These are phyloP conservation scores for Apis laboriosa DNA, from an alignment of 1,140 invertebrate genomes.

Conservation along the genomic window DNA sequence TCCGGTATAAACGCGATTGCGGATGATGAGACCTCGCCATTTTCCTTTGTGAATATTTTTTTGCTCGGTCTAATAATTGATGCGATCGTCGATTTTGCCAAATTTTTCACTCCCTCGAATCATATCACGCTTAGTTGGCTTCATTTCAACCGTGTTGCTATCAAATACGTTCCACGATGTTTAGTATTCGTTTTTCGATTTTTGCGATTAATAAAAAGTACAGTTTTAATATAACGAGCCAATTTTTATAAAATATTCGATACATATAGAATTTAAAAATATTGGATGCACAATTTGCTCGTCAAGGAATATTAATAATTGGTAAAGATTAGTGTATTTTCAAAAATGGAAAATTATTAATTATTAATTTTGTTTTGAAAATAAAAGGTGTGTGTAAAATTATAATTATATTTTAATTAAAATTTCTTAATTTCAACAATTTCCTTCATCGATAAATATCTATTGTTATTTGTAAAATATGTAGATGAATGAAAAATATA, in stretches of 20 bases:
- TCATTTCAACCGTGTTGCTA: background rate
- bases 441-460: background rate
- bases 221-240: too few relatives aligned
- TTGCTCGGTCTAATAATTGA: conserved; percentile 24
- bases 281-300: too few relatives aligned
- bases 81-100: background rate
- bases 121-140: conserved; percentile 3
- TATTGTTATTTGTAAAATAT: background rate
- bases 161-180: background rate
- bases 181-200: too few relatives aligned
- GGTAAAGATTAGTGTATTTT: too few relatives aligned
- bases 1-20: conserved; percentile 42
- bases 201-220: too few relatives aligned
- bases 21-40: conserved; percentile 28
- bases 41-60: conserved; percentile 34
- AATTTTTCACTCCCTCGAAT: background rate
- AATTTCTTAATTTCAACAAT: background rate
- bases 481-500: background rate
- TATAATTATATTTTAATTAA: background rate
- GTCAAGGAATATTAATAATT: too few relatives aligned
- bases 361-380: too few relatives aligned
- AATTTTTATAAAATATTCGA: too few relatives aligned
- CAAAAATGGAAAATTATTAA: too few relatives aligned
- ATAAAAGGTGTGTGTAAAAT: background rate
- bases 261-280: too few relatives aligned